These are phyloP conservation scores for Spodoptera exigua DNA, from an alignment of 2,888 invertebrate species.

Conservation along the genomic window DNA sequence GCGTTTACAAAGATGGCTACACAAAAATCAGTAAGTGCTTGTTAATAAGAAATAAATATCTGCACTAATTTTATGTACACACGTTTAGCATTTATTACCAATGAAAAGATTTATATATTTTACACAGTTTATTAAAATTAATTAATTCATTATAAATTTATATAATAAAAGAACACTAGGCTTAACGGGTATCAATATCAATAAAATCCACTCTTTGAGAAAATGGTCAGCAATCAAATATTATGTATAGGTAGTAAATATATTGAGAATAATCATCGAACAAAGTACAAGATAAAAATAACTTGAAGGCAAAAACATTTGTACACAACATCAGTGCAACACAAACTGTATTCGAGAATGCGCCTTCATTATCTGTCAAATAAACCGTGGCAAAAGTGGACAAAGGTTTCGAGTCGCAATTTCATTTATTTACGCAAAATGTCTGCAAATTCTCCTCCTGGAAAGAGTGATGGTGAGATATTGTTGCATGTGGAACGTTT, in stretches of 20 bases:
- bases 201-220: not conserved
- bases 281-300: constrained; percentile 49
- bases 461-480: constrained; percentile 80
- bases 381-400: constrained; percentile 75
- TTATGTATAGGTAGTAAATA: not conserved
- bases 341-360: constrained; percentile 74
- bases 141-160: no score
- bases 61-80: no score
- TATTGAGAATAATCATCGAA: constrained; percentile 20
- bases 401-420: constrained; percentile 82
- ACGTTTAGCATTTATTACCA: no score
- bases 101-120: no score
- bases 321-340: constrained; percentile 5
- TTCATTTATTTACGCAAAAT: constrained; percentile 78
- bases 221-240: not conserved
- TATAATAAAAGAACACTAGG: no score
- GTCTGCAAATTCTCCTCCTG: constrained; percentile 85
- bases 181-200: not conserved
- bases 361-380: constrained; percentile 77
- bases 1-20: constrained; percentile 57
- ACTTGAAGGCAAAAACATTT: constrained; percentile 10
- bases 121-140: no score
- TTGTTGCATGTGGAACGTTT: constrained; percentile 8
- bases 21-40: no score
- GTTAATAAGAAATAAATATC: not conserved